A percentile compares a stretch with the other conserved stretches of the same genome.
These are phyloP conservation scores for Hipparchia semele DNA, from an alignment of 2,888 invertebrate species.

Conservation along the genomic window DNA sequence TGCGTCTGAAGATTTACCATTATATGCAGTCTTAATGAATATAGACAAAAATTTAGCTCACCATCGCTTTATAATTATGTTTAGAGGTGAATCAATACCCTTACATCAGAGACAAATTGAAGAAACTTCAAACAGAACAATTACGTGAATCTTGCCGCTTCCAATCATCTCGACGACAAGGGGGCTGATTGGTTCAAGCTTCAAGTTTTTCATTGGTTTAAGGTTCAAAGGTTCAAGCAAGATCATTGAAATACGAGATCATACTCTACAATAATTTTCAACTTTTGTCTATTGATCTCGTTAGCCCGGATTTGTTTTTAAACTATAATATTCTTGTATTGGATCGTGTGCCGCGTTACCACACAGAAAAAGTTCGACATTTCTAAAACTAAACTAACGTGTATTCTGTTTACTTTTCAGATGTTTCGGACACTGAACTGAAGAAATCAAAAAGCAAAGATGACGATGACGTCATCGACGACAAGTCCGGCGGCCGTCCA, in stretches of 20 bases:
- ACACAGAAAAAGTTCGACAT: background rate
- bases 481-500: conserved; percentile 57
- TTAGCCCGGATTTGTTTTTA: too few species aligned
- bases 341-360: too few species aligned
- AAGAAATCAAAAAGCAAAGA: conserved; percentile 75
- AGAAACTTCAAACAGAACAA: conserved; percentile 3
- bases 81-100: background rate
- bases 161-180: conserved; percentile 15
- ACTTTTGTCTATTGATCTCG: too few species aligned
- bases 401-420: conserved; percentile 54
- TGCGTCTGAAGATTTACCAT: too few species aligned
- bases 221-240: too few species aligned
- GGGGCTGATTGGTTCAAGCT: background rate
- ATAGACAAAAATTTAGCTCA: too few species aligned
- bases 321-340: too few species aligned
- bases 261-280: background rate
- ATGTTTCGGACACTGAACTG: conserved; percentile 67
- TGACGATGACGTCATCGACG: conserved; percentile 64
- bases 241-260: background rate
- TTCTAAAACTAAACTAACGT: background rate
- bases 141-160: conserved; percentile 18
- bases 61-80: background rate
- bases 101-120: conserved; percentile 9
- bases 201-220: background rate
- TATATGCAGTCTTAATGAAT: too few species aligned